Percentiles rank a stretch among this genome's conserved stretches.
phyloP scores from a whole-genome alignment of 2,113 vertebrate genomes.

The Pavo muticus region DNA sequence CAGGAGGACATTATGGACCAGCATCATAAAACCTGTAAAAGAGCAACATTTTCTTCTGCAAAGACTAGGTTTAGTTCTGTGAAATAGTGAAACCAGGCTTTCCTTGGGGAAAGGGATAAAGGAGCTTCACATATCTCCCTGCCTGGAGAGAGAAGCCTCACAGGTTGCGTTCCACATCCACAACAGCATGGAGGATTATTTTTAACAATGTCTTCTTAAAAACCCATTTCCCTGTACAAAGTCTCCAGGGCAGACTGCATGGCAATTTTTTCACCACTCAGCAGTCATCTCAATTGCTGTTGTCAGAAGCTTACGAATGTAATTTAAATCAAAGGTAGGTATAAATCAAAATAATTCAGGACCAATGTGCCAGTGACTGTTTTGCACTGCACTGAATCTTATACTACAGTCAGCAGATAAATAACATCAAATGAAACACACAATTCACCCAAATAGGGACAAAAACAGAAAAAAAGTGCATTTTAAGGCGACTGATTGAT shows the following conservation, averaged over 20 bases:
- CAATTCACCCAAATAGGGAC: constrained; percentile 1
- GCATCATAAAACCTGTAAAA: background rate
- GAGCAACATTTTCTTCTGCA: background rate
- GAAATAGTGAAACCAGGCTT: background rate
- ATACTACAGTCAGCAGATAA: background rate
- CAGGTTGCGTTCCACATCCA: background rate
- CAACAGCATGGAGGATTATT: background rate
- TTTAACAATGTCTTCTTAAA: background rate
- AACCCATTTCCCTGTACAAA: background rate
- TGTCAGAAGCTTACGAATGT: background rate
- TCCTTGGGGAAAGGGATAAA: background rate
- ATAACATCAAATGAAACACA: background rate
- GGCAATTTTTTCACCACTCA: background rate
- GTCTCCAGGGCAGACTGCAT: background rate
- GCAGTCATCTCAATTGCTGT: background rate
- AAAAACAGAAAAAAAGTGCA: background rate
- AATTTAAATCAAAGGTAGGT: background rate
- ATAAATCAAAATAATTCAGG: constrained; percentile 34
- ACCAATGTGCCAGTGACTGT: background rate
- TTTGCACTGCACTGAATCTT: background rate
- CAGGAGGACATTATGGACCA: background rate
- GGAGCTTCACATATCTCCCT: background rate
- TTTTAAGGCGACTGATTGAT: background rate
- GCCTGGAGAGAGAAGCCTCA: fast-evolving
- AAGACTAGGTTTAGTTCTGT: background rate